A percentile compares a stretch with the other conserved stretches of the same genome.
Conservation (phyloP, 2,888 invertebrate species). For the Drosophila quinaria region DNA sequence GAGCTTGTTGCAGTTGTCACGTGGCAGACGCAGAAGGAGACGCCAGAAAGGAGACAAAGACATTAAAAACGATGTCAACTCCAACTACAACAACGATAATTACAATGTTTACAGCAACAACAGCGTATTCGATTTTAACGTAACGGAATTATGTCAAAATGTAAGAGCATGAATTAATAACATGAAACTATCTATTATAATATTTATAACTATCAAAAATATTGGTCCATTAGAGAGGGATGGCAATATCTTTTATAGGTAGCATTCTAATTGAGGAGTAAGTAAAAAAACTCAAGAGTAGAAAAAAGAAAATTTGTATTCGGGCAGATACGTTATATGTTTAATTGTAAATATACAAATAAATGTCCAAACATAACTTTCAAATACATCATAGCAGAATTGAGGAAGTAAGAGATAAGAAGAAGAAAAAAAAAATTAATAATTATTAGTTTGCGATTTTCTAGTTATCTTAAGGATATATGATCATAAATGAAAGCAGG, state of each 20-base stretch:
- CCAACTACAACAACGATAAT: slow-evolving; percentile 26
- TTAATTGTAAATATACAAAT: no score
- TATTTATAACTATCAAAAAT: background rate
- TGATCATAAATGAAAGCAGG: no score
- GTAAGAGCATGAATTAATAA: slow-evolving; percentile 53
- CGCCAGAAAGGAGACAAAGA: slow-evolving; percentile 32
- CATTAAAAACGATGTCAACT: slow-evolving; percentile 24
- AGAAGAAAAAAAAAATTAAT: no score
- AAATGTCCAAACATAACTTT: no score
- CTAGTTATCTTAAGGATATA: no score
- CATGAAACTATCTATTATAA: background rate
- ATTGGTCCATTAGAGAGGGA: no score
- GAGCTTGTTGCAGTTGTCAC: slow-evolving; percentile 63
- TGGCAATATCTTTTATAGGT: background rate
- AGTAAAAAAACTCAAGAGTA: background rate
- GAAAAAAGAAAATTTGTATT: background rate
- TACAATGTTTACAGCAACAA: slow-evolving; percentile 8
- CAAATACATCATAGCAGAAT: no score
- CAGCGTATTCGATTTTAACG: slow-evolving; percentile 67
- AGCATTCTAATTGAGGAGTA: no score
- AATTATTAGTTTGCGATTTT: no score
- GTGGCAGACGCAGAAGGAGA: slow-evolving; percentile 50
- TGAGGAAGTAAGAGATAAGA: no score
- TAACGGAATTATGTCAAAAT: slow-evolving; percentile 77
- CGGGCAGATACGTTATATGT: no score